Percentiles rank a stretch among this genome's conserved stretches.
Conservation (phyloP, 1,140 invertebrate genomes). For the Coptotermes formosanus region DNA sequence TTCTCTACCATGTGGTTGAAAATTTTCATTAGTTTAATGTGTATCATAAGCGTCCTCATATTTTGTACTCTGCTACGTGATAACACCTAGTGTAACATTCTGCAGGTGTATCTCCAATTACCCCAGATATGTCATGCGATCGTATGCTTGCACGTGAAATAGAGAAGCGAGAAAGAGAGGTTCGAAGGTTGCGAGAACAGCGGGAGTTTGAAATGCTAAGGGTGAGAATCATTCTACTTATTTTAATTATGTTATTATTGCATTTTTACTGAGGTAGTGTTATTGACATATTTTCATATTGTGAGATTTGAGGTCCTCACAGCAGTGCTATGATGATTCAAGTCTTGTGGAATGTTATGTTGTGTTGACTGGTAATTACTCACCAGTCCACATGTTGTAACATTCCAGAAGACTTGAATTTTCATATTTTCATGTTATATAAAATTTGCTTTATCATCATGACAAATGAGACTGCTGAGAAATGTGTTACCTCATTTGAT, state of each 20-base stretch:
- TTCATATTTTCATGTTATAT: no score
- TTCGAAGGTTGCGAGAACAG: constrained; percentile 68
- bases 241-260: not conserved
- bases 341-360: no score
- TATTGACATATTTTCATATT: no score
- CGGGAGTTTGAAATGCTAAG: constrained; percentile 77
- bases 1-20: no score
- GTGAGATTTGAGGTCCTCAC: no score
- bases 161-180: constrained; percentile 66
- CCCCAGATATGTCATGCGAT: constrained; percentile 55
- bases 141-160: constrained; percentile 59
- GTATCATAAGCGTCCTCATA: not conserved
- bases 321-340: no score
- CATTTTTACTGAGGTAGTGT: not conserved
- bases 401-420: no score
- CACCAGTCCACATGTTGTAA: no score
- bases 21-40: not conserved
- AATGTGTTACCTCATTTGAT: no score
- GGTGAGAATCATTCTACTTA: constrained; percentile 44
- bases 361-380: no score
- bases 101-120: constrained; percentile 48
- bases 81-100: constrained; percentile 4
- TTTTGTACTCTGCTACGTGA: not conserved
- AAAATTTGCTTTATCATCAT: no score
- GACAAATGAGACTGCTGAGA: no score